These are phyloP conservation scores for Xyrauchen texanus DNA, from an alignment of 2,113 vertebrate species.

Conservation along the genomic window DNA sequence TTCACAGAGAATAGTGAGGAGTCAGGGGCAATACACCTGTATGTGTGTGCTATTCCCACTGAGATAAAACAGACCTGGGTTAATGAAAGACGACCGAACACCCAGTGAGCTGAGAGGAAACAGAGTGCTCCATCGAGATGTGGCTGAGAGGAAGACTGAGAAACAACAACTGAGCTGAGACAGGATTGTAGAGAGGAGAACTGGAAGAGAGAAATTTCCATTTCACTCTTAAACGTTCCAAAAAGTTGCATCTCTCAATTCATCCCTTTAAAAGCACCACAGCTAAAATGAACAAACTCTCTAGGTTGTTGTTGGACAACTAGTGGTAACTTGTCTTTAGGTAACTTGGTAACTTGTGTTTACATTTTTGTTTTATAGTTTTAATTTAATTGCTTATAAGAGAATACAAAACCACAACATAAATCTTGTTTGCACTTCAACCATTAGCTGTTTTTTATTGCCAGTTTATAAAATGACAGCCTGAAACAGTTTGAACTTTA, in stretches of 20 bases:
- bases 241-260: no score
- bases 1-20: not conserved
- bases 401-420: not conserved
- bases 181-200: not conserved
- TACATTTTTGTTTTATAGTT: no score
- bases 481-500: constrained; percentile 30
- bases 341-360: no score
- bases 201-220: not conserved
- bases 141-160: not conserved
- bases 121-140: constrained; percentile 12
- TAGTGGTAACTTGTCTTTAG: no score
- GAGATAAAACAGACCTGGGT: constrained; percentile 17
- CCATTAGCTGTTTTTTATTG: not conserved
- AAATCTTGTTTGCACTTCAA: constrained; percentile 17
- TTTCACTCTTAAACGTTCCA: no score
- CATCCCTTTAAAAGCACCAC: no score
- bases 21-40: constrained; percentile 8
- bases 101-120: constrained; percentile 13
- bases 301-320: no score
- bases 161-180: not conserved
- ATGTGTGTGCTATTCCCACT: not conserved
- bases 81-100: constrained; percentile 30
- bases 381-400: not conserved
- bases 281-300: no score
- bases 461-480: constrained; percentile 14